Base-by-base conservation (phyloP, 2,888 invertebrate genomes). In the Dexiosoma caninum region DNA sequence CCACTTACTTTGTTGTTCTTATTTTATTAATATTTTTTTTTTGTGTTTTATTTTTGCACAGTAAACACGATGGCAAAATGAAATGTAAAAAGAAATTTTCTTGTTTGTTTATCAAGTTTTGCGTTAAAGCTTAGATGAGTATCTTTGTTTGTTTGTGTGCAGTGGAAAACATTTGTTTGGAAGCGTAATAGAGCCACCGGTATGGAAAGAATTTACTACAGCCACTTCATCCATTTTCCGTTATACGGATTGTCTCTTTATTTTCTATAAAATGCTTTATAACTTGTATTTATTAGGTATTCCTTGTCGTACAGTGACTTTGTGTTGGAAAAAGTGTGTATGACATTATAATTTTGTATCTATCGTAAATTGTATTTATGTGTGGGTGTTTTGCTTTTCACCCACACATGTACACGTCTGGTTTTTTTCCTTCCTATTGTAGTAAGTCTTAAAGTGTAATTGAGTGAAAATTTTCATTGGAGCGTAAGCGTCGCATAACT, bases 401-500 rank as follows among this genome's bases (percentile, higher is more conserved):
- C 10, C 0, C 9, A 12, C 6, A 32, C 19, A 12, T 40, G 1
- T 40, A 37, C 12, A 8, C 37, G 6, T 10, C 7, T 37, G 8
- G 21, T 2, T 64, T 23, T 9, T 35, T 46, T 10, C 46, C 5
- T 51, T 57, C 40, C 19, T 66, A 14, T 53, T 84, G 83, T 84
- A 87, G 87, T 87, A 87, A 87, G 87, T 85, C 85, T 85, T 87
- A 85, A 87, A 87, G 85, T 82, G 85, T 87, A 87, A 88, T 87
- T 87, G 87, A 88, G 87, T 85, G 88, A 86, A 88, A 82, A 87
- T 84, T 86, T 86, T 84, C 85, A 87, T 79, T 86, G 85, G 84
- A 85, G 86, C 85, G 85, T 83, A 84, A 85, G 84, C 84, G 84
- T 74, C 81, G 59, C 74, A 67, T 74, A 62, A 60, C 66, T 37